phyloP scores from a whole-genome alignment of 30 jellyfish, hydroid and myxozoan species.

The Turritopsis rubra region DNA sequence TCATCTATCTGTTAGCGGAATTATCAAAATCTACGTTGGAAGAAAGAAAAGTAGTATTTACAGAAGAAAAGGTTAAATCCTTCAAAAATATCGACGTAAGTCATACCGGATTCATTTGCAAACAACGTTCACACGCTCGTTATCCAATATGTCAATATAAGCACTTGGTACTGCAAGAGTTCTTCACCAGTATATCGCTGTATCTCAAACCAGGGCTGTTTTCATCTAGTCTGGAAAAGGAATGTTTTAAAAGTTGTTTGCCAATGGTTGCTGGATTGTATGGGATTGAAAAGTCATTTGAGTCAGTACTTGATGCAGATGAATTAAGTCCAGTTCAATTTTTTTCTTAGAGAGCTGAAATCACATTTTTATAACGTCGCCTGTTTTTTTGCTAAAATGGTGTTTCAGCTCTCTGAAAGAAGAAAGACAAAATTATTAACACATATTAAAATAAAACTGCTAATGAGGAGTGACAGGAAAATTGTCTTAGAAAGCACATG shows the following conservation, averaged over 20 bases:
- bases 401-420: background rate
- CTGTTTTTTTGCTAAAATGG: background rate
- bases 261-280: constrained; percentile 15
- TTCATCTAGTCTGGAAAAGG: background rate
- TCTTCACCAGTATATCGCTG: background rate
- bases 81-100: background rate
- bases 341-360: background rate
- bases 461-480: background rate
- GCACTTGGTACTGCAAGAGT: constrained; percentile 2
- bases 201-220: constrained; percentile 14
- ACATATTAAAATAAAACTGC: background rate
- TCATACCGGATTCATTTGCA: background rate
- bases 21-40: background rate
- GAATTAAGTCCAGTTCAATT: background rate
- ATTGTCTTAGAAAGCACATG: background rate
- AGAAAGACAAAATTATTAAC: background rate
- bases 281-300: background rate
- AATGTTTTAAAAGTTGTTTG: background rate
- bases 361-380: background rate
- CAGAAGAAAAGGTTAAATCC: constrained; percentile 8
- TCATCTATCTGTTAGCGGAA: background rate
- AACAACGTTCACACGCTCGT: background rate
- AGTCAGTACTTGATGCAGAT: background rate
- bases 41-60: background rate
- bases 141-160: background rate